Conservation (phyloP, 2,888 invertebrate genomes). For the Bellardia bayeri region DNA sequence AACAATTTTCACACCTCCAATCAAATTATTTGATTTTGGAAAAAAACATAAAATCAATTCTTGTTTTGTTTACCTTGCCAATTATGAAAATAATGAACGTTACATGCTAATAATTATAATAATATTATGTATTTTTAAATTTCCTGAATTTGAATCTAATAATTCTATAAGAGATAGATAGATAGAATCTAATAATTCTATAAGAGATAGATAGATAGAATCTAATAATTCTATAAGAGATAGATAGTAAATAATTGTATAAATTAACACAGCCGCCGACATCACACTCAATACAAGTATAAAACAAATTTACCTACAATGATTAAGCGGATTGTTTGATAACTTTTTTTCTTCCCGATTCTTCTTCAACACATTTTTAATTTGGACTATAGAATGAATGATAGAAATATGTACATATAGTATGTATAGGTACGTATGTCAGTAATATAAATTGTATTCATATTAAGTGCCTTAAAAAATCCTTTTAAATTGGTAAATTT, state of each 20-base stretch:
- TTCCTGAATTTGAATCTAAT: not conserved
- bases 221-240: not conserved
- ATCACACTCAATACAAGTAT: not conserved
- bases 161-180: not conserved
- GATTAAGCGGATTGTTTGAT: not conserved
- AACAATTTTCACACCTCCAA: slow-evolving; percentile 49
- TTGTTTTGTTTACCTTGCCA: slow-evolving; percentile 44
- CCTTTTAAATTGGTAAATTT: not conserved
- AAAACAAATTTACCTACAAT: not conserved
- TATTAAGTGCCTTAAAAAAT: not conserved
- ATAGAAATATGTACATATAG: not conserved
- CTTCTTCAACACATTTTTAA: not conserved
- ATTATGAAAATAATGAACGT: slow-evolving; percentile 33
- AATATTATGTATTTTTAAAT: not conserved
- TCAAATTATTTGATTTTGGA: slow-evolving; percentile 23
- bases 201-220: not conserved
- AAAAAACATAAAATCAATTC: slow-evolving; percentile 3
- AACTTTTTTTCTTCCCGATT: not conserved
- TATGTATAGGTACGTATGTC: not conserved
- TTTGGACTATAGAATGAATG: not conserved
- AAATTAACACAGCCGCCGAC: not conserved
- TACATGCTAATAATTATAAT: slow-evolving; percentile 39
- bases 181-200: not conserved
- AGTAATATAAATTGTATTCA: not conserved
- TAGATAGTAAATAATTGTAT: not conserved